Evolutionary conservation across 30 jellyfish, hydroid and myxozoan genomes (phyloP).

Genomic region (Aurelia aurita complex sp. Pacific): DNA sequence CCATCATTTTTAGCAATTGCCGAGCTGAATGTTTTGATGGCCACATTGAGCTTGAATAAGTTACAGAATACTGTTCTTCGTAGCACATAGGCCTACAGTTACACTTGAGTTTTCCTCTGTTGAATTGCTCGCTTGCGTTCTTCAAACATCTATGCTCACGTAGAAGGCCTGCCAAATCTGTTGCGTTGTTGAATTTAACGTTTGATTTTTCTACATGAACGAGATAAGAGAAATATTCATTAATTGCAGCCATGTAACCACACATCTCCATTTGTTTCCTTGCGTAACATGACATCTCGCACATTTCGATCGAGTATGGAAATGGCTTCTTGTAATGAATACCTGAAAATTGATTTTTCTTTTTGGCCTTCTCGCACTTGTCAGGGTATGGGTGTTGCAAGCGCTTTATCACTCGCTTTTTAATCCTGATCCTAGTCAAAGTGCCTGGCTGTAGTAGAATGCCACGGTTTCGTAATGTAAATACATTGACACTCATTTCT

Average conservation of each 20-base stretch:
- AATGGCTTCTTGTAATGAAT: background rate
- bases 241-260: background rate
- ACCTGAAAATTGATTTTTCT: background rate
- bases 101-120: background rate
- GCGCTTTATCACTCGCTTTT: conserved; percentile 17
- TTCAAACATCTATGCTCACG: background rate
- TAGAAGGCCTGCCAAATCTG: background rate
- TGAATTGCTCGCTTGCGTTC: background rate
- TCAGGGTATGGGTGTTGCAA: conserved; percentile 52
- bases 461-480: background rate
- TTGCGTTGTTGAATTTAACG: background rate
- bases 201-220: background rate
- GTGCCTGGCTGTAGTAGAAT: conserved; percentile 29
- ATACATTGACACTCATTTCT: background rate
- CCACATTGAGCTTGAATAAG: conserved; percentile 25
- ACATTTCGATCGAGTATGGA: conserved; percentile 11
- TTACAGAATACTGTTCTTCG: background rate
- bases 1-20: background rate
- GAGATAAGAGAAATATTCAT: background rate
- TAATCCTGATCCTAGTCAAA: conserved; percentile 23
- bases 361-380: conserved; percentile 4
- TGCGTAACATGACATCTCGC: conserved; percentile 7
- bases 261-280: conserved; percentile 7
- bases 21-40: background rate
- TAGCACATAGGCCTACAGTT: background rate